Base-by-base conservation (phyloP, 92 coral and sea anemone species). In the Porites cylindrica region DNA sequence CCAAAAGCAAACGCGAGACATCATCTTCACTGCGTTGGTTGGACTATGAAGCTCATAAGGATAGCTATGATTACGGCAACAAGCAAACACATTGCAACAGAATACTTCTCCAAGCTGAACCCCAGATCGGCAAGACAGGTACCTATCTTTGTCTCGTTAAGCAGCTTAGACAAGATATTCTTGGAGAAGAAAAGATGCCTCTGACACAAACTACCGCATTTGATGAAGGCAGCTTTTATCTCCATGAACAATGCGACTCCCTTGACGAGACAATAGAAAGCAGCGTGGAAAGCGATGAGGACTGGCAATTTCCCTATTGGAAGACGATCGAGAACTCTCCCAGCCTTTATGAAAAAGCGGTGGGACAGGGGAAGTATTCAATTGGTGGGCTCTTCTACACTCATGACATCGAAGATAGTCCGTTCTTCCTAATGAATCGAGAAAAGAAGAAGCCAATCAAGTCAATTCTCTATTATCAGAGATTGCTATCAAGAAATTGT, bases 71-170 rank as follows among this genome's bases (percentile, higher is more conserved):
- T 58, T 67, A 62, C 77, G 53, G 12, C 47, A 82, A 88, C 60
- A 50, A 0, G 11, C 80, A 52, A 16, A 70, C 19, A 6, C 88
- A 88, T 68, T 29, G 70, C 50, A 88, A 88, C 84, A 59, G 91
- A 88, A 82, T 88, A 70, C 77, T 83, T 56, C 80, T 88, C 61
- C 88, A 83, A 76, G 91, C 91, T 23, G 91, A 88, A 70, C 91
- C 91, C 43, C 91, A 89, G 79, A 89, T 89, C 50, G 92, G 92
- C 14, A 89, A 89, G 65, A 89, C 92, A 16, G 92, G 87, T 1
- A 47, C 91, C 3, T 87, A 87, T 73, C 64, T 87, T 26, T 87
- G 82, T 47, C 91, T 87, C 3, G 53, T 87, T 60, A 47, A 61
- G 5, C 17, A 56, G 13, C 16, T 56, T 2, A 56, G 61, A 56